These are phyloP conservation scores for Anguilla rostrata DNA, from an alignment of 2,113 vertebrate species.

Conservation along the genomic window DNA sequence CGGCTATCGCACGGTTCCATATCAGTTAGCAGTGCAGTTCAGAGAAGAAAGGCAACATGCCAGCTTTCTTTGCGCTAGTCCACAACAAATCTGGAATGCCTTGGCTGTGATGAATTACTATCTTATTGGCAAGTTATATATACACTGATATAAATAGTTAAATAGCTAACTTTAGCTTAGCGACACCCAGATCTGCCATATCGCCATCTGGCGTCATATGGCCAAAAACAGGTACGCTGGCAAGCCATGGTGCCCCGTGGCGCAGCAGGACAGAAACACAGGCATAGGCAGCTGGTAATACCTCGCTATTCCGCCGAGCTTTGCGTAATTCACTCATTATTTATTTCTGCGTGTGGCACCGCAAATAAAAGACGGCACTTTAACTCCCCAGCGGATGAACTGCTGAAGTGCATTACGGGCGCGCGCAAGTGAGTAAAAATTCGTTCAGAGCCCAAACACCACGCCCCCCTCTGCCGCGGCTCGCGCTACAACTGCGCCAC, in stretches of 20 bases:
- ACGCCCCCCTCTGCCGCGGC: neutral
- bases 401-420: neutral
- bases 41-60: neutral
- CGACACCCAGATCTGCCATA: neutral
- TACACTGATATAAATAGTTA: neutral
- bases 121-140: neutral
- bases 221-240: neutral
- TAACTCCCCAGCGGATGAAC: neutral
- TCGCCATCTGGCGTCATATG: neutral
- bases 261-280: neutral
- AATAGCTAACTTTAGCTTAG: neutral
- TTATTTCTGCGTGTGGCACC: neutral
- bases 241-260: neutral
- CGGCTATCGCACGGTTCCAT: no score
- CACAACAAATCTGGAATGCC: neutral
- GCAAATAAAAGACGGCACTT: neutral
- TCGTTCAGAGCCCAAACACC: neutral
- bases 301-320: neutral
- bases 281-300: neutral
- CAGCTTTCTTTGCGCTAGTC: neutral
- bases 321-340: neutral
- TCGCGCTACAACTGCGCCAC: neutral
- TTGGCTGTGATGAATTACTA: neutral
- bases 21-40: no score
- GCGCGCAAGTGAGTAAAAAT: neutral